Conservation (phyloP, 2,888 invertebrate species). For the Melinaea marsaeus region DNA sequence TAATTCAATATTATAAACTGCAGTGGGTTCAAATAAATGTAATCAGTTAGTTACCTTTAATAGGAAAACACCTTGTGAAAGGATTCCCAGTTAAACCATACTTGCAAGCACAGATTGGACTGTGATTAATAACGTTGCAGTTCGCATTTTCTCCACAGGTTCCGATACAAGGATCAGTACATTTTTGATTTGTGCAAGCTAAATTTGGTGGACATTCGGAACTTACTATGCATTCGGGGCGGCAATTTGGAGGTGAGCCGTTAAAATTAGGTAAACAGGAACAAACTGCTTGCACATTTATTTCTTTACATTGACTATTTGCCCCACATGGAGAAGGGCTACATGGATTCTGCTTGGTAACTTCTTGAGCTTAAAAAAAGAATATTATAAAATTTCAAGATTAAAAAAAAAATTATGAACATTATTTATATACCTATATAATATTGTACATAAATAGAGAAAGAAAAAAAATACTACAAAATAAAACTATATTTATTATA, state of each 20-base stretch:
- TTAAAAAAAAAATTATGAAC: slow-evolving; percentile 2
- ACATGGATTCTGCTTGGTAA: slow-evolving; percentile 56
- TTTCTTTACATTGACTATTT: slow-evolving; percentile 85
- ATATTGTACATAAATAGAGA: no score
- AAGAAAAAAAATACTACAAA: no score
- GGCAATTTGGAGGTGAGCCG: slow-evolving; percentile 84
- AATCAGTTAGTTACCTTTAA: slow-evolving; percentile 51
- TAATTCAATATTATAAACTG: slow-evolving; percentile 5
- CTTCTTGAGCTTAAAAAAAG: slow-evolving; percentile 51
- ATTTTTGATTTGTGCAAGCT: slow-evolving; percentile 84
- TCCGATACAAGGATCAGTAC: slow-evolving; percentile 81
- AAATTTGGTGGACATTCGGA: slow-evolving; percentile 81
- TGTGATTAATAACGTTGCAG: slow-evolving; percentile 81
- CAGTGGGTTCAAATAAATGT: slow-evolving; percentile 29
- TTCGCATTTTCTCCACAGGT: slow-evolving; percentile 80
- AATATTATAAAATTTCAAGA: background rate
- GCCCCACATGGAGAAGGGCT: slow-evolving; percentile 83
- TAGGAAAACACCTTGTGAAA: slow-evolving; percentile 83
- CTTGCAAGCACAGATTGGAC: slow-evolving; percentile 87
- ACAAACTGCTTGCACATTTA: slow-evolving; percentile 84
- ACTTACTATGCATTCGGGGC: slow-evolving; percentile 84
- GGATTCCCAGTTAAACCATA: slow-evolving; percentile 86
- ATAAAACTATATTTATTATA: background rate
- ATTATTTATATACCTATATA: no score
- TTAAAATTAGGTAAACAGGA: slow-evolving; percentile 81